Conservation (phyloP, 2,113 vertebrate genomes). For the Spermophilus dauricus region DNA sequence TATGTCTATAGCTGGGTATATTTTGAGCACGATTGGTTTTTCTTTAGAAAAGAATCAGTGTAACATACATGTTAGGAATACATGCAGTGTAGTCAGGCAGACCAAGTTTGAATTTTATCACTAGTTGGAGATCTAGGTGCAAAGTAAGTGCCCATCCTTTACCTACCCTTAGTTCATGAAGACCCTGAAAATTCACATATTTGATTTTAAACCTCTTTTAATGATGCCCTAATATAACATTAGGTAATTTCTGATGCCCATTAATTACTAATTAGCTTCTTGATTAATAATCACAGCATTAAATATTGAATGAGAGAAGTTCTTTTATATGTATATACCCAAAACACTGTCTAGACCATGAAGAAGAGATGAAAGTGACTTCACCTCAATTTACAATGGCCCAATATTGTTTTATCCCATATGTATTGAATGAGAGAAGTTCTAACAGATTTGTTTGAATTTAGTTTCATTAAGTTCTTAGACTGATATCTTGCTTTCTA, state of each 20-base stretch:
- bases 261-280: conserved; percentile 29
- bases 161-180: neutral
- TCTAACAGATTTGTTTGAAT: conserved; percentile 26
- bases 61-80: neutral
- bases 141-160: neutral
- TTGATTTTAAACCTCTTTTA: neutral
- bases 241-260: neutral
- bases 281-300: conserved; percentile 28
- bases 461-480: conserved; percentile 14
- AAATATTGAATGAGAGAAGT: neutral
- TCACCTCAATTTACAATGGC: conserved; percentile 43
- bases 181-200: conserved; percentile 27
- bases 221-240: neutral
- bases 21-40: conserved; percentile 52
- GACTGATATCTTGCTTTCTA: neutral
- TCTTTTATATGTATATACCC: too few relatives aligned
- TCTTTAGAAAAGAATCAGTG: conserved; percentile 33
- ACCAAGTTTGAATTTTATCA: conserved; percentile 33
- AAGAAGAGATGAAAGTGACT: conserved; percentile 36
- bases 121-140: neutral
- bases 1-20: conserved; percentile 12
- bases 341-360: conserved; percentile 40
- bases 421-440: neutral
- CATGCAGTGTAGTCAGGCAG: neutral
- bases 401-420: conserved; percentile 68